These are phyloP conservation scores for Phenganax marumi DNA, from an alignment of 92 coral and sea anemone species.

Conservation along the genomic window DNA sequence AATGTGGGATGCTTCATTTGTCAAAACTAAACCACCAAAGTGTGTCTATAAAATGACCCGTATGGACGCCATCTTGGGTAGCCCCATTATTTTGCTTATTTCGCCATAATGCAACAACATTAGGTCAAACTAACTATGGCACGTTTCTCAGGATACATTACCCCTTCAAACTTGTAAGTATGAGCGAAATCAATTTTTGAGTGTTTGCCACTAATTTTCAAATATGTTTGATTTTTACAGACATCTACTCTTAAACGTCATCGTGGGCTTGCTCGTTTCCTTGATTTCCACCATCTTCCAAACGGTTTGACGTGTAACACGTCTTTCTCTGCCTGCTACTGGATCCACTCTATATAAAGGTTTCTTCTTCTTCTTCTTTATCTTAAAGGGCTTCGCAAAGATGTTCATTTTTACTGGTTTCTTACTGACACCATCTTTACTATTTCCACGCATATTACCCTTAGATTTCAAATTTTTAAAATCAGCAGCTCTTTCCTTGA, in stretches of 20 bases:
- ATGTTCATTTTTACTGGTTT: no score
- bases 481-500: no score
- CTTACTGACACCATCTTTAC: no score
- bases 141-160: constrained; percentile 22
- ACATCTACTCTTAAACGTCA: constrained; percentile 3
- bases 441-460: no score
- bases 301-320: no score
- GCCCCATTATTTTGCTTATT: background rate
- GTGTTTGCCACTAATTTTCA: constrained; percentile 13
- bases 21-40: constrained; percentile 4
- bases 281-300: no score
- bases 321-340: no score
- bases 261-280: no score
- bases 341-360: no score
- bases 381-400: no score
- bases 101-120: background rate
- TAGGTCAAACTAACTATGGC: background rate
- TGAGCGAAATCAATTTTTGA: constrained; percentile 22
- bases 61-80: background rate
- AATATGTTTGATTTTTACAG: constrained; percentile 17
- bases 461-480: no score
- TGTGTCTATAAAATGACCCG: background rate
- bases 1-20: background rate
- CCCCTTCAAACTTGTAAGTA: constrained; percentile 21
- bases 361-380: no score